These are phyloP conservation scores for Hyles euphorbiae DNA, from an alignment of 1,140 invertebrate genomes.

Conservation along the genomic window DNA sequence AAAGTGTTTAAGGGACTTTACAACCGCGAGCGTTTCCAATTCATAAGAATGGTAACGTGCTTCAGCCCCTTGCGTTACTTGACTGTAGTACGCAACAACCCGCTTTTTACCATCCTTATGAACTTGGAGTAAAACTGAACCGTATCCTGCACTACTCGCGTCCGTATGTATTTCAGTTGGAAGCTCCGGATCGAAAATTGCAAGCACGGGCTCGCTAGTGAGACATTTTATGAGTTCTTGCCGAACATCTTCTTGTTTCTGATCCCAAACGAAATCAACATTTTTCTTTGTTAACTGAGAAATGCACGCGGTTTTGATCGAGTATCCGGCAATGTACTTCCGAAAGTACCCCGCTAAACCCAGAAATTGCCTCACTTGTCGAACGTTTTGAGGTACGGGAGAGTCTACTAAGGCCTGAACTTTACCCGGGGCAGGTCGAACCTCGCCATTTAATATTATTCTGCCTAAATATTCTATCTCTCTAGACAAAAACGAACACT, in stretches of 20 bases:
- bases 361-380: conserved; percentile 40
- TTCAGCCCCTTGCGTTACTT: conserved; percentile 31
- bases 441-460: conserved; percentile 29
- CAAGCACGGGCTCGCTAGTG: neutral
- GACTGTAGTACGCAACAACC: conserved; percentile 13
- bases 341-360: conserved; percentile 49
- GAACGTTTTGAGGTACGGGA: conserved; percentile 34
- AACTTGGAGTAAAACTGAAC: neutral
- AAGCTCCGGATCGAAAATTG: neutral
- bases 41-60: conserved; percentile 44
- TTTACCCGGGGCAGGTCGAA: conserved; percentile 39
- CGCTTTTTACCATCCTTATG: neutral
- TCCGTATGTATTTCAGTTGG: conserved; percentile 28
- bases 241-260: neutral
- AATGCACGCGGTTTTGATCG: neutral
- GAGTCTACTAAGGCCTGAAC: conserved; percentile 43
- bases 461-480: conserved; percentile 35
- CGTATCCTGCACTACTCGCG: conserved; percentile 2
- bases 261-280: neutral
- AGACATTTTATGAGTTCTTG: neutral
- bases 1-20: conserved; percentile 39
- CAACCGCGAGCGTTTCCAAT: conserved; percentile 43
- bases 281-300: neutral
- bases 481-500: conserved; percentile 35
- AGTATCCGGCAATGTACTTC: conserved; percentile 37